Base-by-base conservation (phyloP, 2,888 invertebrate genomes). In the Ophraella communa region DNA sequence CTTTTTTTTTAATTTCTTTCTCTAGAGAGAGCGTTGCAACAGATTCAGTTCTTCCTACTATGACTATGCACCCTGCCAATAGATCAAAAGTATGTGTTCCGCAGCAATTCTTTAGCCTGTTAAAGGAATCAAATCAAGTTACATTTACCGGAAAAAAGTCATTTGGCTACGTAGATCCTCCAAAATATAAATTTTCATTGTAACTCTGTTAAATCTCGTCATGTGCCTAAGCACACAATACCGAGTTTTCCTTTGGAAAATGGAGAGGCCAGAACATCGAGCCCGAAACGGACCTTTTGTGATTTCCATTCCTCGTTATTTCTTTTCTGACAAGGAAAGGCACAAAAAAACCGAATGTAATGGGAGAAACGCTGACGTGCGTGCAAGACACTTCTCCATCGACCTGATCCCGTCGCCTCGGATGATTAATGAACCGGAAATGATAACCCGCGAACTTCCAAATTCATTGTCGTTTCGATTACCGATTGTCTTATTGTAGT, bases 281-380 rank as follows among this genome's bases (percentile, higher is more conserved):
- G 20, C 51, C 52, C 21, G 23, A 51, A 52, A 45, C 52, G 53
- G 61, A 61, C 61, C 61, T 61, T 65, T 65, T 65, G 65, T 65
- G 61, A 61, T 65, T 57, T 47, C 45, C 57, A 33, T 51, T 52
- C 45, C 61, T 65, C 60, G 64, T 65, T 60, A 61, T 62, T 52
- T 49, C 62, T 47, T 65, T 62, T 58, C 56, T 60, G 39, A 60
- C 59, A 60, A 60, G 60, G 33, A 47, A 56, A 33, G 52, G 63
- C 60, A 66, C 56, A 59, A 64, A 63, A 56, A 66, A 54, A 58
- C n/a, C 35, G 49, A 42, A 53, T 57, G 64, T 72, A 74, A 73
- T 73, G 74, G 70, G 72, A 69, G 74, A 72, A 73, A 71, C 66
- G 71, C 74, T 70, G 72, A 72, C 73, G 68, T 72, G 73, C 71